phyloP scores from a whole-genome alignment of 2,113 vertebrate genomes.

The Python bivittatus region DNA sequence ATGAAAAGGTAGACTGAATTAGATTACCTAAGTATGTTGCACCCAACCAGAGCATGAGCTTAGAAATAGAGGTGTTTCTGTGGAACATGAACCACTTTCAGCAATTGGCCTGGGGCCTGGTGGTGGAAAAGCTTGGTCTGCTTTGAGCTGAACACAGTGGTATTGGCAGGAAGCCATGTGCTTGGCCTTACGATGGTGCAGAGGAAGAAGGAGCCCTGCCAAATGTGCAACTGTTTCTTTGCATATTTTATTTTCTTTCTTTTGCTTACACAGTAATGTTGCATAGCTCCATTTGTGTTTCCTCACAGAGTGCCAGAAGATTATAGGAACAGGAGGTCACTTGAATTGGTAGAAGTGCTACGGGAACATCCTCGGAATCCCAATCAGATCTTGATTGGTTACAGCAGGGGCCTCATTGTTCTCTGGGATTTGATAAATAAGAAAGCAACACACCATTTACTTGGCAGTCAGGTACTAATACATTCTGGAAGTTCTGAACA shows the following conservation, averaged over 20 bases:
- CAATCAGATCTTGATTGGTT: slow-evolving; percentile 87
- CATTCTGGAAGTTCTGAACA: not conserved
- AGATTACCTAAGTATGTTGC: not conserved
- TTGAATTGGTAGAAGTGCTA: slow-evolving; percentile 91
- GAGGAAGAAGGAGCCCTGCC: too few relatives aligned
- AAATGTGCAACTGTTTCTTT: slow-evolving; percentile 10
- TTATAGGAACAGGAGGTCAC: slow-evolving; percentile 82
- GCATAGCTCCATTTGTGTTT: not conserved
- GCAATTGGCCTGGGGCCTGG: not conserved
- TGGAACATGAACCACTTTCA: not conserved
- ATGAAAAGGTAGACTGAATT: not conserved
- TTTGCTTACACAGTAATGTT: not conserved
- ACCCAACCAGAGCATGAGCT: not conserved
- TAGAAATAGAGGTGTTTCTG: not conserved
- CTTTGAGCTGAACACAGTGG: too few relatives aligned
- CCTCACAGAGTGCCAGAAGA: slow-evolving; percentile 85
- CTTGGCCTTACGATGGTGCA: not conserved
- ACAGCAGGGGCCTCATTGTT: slow-evolving; percentile 89
- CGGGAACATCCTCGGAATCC: slow-evolving; percentile 86
- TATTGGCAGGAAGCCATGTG: not conserved
- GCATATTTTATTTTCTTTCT: not conserved
- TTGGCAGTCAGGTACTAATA: slow-evolving; percentile 85
- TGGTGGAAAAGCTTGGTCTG: not conserved
- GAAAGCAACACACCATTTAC: slow-evolving; percentile 79
- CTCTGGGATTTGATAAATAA: slow-evolving; percentile 86